These are phyloP conservation scores for Amniataba percoides DNA, from an alignment of 2,797 vertebrate species.

Conservation along the genomic window DNA sequence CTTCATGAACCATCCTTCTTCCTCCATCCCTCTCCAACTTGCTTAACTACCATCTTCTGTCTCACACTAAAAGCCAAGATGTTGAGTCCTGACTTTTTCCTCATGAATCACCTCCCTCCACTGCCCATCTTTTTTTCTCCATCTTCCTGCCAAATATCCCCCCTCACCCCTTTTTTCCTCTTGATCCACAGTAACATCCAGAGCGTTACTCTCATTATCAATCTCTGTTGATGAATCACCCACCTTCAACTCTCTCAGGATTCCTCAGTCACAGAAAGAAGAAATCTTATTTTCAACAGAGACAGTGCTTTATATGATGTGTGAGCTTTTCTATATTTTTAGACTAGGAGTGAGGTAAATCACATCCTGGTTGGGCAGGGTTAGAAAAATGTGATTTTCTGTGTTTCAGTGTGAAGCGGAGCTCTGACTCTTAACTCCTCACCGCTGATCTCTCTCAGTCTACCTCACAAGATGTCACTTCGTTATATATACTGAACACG, in stretches of 20 bases:
- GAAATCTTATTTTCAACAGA: slow-evolving; percentile 53
- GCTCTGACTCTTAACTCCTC: slow-evolving; percentile 14
- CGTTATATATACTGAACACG: not conserved
- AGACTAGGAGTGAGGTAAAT: slow-evolving; percentile 48
- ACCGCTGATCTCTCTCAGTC: not conserved
- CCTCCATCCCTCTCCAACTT: not conserved
- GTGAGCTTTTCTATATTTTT: slow-evolving; percentile 59
- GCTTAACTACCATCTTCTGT: slow-evolving; percentile 22
- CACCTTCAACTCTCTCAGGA: slow-evolving; percentile 30
- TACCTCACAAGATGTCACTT: slow-evolving; percentile 12
- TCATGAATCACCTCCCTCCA: slow-evolving; percentile 40
- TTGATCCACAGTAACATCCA: slow-evolving; percentile 43
- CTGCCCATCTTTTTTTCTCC: not conserved
- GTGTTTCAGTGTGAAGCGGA: slow-evolving; percentile 18
- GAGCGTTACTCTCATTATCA: slow-evolving; percentile 58
- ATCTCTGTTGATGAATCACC: slow-evolving; percentile 64
- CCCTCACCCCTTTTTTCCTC: not conserved
- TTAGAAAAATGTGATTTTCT: slow-evolving; percentile 44
- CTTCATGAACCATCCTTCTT: slow-evolving; percentile 38
- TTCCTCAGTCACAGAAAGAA: slow-evolving; percentile 14
- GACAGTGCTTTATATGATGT: slow-evolving; percentile 43
- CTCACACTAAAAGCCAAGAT: slow-evolving; percentile 37
- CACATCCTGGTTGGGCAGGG: slow-evolving; percentile 28
- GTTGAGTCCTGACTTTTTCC: slow-evolving; percentile 29
- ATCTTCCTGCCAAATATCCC: slow-evolving; percentile 36